Evolutionary conservation across 2,797 vertebrate genomes (phyloP).

Genomic region (Mus caroli): DNA sequence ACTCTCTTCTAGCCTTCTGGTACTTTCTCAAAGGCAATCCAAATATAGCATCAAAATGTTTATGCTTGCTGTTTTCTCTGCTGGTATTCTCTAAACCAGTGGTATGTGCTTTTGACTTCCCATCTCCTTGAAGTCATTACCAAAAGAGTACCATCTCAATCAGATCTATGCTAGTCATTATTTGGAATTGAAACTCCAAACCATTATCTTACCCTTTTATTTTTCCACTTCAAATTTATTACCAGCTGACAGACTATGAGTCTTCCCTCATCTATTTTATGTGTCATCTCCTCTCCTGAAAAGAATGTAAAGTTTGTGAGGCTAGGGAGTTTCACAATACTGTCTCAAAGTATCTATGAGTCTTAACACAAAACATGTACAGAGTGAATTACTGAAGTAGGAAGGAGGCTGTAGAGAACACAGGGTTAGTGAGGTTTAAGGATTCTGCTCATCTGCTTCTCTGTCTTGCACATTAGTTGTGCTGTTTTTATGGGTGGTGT

Average conservation of each 20-base stretch:
- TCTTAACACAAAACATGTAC: not conserved
- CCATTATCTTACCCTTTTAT: not conserved
- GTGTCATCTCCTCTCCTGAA: constrained; percentile 1
- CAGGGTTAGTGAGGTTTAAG: not conserved
- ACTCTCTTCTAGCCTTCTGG: not conserved
- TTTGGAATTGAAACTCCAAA: not conserved
- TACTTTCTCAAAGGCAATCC: not conserved
- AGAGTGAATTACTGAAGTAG: constrained; percentile 10
- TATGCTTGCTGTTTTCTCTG: not conserved
- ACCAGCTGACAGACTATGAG: not conserved
- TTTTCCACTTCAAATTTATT: constrained; percentile 11
- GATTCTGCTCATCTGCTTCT: constrained; percentile 21
- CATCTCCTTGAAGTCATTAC: not conserved
- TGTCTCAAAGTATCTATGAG: not conserved
- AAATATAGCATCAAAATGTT: not conserved
- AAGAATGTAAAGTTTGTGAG: constrained; percentile 21
- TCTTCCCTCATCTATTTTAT: constrained; percentile 17
- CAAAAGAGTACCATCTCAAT: not conserved
- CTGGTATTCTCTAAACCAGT: not conserved
- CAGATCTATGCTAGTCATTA: not conserved
- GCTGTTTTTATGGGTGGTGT: constrained; percentile 53
- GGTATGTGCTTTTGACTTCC: not conserved
- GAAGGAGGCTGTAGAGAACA: not conserved
- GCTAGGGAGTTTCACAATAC: not conserved
- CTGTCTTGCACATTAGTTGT: constrained; percentile 28